Evolutionary conservation across 1,140 invertebrate genomes (phyloP), one percentile per base, ranked within the genome.

Genomic region (Macrotrachela quadricornifera): DNA sequence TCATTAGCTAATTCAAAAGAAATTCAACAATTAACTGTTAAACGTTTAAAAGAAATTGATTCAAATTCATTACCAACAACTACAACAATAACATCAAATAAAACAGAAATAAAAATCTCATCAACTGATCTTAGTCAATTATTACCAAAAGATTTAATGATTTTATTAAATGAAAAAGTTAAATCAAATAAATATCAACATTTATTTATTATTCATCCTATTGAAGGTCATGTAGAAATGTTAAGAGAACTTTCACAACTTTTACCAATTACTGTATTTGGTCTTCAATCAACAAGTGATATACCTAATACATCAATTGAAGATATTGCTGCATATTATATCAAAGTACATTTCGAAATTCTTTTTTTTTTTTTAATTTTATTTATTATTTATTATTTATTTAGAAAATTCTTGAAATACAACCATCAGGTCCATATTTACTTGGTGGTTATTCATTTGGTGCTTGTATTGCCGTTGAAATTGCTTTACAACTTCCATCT

Each of bases 401-500:
- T 6, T 67, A 79, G 65, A 72, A 81, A 66, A 77, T 92, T 51
- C 78, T 78, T 60, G 73, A 72, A 21, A 69, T 83, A n/a, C 83
- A 88, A 67, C 76, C 77, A 0, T 70, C 75, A 53, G 82, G 84
- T 52, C 85, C 86, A 0, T 91, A 86, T 71, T 77, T 77, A 17
- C 66, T 97, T 41, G 75, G 81, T 39, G 91, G 88, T 4, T 96
- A 96, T 67, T 95, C 90, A 0, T 95, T 85, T 68, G 91, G 91
- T 46, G 80, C 82, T 10, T 78, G 80, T 54, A 78, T 95, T 11
- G 86, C 83, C 6, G 85, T 90, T 63, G 91, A 95, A 72, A 92
- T 96, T 78, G 81, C 80, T 3, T 59, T 80, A 11, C 78, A 83
- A 61, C 65, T 94, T 76, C 77, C 11, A 14, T 15, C 41, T 2